Percentiles rank a stretch among this genome's conserved stretches.
These are phyloP conservation scores for Psittacara wagleri DNA, from an alignment of 2,113 vertebrate genomes.

Conservation along the genomic window DNA sequence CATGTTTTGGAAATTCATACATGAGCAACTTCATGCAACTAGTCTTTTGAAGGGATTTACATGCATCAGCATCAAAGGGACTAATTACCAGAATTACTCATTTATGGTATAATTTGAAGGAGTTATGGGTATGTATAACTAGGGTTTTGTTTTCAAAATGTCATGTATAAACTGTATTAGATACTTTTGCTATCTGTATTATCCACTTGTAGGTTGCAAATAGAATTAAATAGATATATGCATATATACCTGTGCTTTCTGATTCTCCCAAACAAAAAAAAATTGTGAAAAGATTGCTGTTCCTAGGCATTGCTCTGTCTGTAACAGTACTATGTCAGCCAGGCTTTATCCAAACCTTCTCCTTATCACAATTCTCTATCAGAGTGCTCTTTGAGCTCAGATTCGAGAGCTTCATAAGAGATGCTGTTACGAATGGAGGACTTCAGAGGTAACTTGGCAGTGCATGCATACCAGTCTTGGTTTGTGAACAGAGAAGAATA, in stretches of 20 bases:
- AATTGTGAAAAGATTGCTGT: not conserved
- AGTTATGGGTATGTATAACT: not conserved
- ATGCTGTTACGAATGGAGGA: not conserved
- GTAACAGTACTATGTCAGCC: accelerated
- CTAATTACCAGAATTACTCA: not conserved
- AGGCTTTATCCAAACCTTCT: not conserved
- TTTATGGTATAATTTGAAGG: not conserved
- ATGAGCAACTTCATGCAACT: not conserved
- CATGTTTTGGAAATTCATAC: not conserved
- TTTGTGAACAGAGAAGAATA: not conserved
- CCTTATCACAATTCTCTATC: not conserved
- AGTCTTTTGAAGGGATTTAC: not conserved
- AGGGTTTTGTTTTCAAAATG: not conserved
- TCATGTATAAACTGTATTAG: not conserved
- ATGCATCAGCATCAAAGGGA: not conserved
- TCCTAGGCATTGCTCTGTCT: not conserved
- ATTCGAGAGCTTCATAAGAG: not conserved
- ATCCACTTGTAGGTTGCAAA: not conserved
- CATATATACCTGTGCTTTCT: not conserved
- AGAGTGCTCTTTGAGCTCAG: not conserved
- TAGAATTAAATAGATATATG: not conserved
- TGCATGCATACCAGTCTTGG: not conserved
- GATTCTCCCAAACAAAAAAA: not conserved
- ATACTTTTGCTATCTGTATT: not conserved
- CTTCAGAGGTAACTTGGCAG: not conserved